Evolutionary conservation across 2,888 invertebrate genomes (phyloP), one percentile per base, ranked within the genome.

Genomic region (Drosophila acutilabella): DNA sequence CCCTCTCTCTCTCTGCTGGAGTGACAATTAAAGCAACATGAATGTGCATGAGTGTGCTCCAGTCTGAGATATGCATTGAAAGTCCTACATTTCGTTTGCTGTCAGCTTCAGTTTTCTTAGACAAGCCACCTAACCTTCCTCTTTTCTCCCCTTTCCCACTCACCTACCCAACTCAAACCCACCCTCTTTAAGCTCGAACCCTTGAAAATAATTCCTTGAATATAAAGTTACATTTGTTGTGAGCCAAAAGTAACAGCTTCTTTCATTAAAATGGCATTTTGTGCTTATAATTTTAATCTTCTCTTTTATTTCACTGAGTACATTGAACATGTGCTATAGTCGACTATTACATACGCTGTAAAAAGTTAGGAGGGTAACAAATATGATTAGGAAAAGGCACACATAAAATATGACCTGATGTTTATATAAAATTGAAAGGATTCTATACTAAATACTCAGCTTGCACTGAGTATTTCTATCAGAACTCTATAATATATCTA

Each of bases 1-100:
- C 18, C 30, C 13, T 10, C 16, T 4, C 20, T 2, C 13, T 52
- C 8, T 44, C 26, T 64, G 54, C 60, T 44, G 52, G 47, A 74
- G 57, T 62, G 77, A 74, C 71, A 78, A 78, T 77, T 74, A 77
- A 78, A 71, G 62, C 47, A 64, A 53, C 57, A 45, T 59, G 60
- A 26, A 48, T 61, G 54, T 51, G 64, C 36, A 20, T 16, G 60
- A 42, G 58, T 57, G 60, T 70, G 51, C 53, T 23, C 18, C 38
- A 40, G 61, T 40, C 64, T 65, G 74, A 30, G 30, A 58, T 59
- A 70, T 70, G 61, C 56, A 71, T 59, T 52, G 54, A 64, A 61
- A 58, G 51, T 60, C 59, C 64, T 40, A 40, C 62, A 60, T 42
- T 62, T 66, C 59, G 26, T 4, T 41, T 41, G 40, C 61, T 61